Evolutionary conservation across 2,888 invertebrate species (phyloP), one percentile per base, ranked within the genome.

Genomic region (Carpatolechia fugitivella): DNA sequence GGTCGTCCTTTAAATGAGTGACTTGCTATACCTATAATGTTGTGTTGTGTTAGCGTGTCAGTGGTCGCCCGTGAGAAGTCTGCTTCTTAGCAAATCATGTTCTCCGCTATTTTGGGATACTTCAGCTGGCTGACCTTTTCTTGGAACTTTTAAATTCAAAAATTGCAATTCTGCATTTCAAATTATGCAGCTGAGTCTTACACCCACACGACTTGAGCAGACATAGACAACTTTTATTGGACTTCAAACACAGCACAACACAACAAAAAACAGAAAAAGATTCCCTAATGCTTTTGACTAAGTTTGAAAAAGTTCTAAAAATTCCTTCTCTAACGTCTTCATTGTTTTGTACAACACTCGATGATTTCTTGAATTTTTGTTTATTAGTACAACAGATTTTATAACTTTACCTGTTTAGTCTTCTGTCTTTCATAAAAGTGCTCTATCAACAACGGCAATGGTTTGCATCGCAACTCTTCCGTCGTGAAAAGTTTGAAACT

Each of bases 91-190:
- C 57, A 57, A 64, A 71, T 70, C 72, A 63, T 71, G 74, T 73
- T 68, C 63, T 63, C 62, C 56, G 64, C 74, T 82, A 79, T 76
- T 76, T 68, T 74, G 78, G 80, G 77, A 62, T 63, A 63, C 63
- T 64, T 64, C 64, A 60, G 47, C 56, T 56, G 59, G 55, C 60
- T 44, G 56, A 54, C 59, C 36, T 30, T 55, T 64, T 61, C 62
- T 66, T 62, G 65, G 69, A 69, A 69, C 60, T 65, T 60, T 63
- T 70, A 67, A 59, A 57, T 57, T 65, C 61, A 55, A 63, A 60
- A 61, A 64, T 57, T 58, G 56, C 50, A 56, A 58, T 48, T 56
- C 51, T 55, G 56, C 54, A 56, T 47, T 55, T 62, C 56, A 20
- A 60, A 61, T 61, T 67, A 67, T 68, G 70, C 65, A 69, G 56